These are phyloP conservation scores for Holcopasites calliopsidis DNA, from an alignment of 1,140 invertebrate species.

Conservation along the genomic window DNA sequence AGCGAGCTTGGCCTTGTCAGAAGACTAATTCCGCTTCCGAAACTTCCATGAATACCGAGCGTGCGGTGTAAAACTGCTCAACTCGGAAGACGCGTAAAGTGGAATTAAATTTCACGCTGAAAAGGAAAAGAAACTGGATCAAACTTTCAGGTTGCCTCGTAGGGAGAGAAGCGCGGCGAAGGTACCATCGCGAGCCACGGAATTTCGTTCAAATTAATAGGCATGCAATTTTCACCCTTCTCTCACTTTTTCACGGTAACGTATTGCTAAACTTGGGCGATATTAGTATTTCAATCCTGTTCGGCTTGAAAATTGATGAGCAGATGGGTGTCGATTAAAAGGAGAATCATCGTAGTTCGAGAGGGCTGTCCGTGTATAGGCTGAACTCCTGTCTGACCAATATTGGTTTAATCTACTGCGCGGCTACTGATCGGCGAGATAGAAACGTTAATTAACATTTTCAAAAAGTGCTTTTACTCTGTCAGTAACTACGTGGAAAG, in stretches of 20 bases:
- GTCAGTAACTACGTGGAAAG: background rate
- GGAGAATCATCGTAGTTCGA: too few species aligned
- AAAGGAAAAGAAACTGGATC: background rate
- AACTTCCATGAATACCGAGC: slow-evolving; percentile 21
- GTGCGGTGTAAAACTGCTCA: slow-evolving; percentile 13
- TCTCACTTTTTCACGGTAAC: background rate
- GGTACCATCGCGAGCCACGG: background rate
- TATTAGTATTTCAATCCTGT: background rate
- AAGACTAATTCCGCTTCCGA: slow-evolving; percentile 39
- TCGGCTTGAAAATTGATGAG: background rate
- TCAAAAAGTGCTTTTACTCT: background rate
- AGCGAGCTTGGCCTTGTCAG: slow-evolving; percentile 16
- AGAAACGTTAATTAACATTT: background rate
- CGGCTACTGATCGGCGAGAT: background rate
- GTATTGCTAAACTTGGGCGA: background rate
- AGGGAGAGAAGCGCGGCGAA: background rate
- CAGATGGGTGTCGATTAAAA: too few species aligned
- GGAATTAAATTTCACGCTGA: slow-evolving; percentile 23
- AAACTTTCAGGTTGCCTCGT: background rate
- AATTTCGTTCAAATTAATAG: background rate
- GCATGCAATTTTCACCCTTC: background rate
- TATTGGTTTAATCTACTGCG: background rate
- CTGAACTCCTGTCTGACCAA: background rate
- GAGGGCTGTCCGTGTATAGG: too few species aligned
- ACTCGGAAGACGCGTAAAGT: slow-evolving; percentile 18